Evolutionary conservation across 2,888 invertebrate genomes (phyloP).

Genomic region (Hartigia nigra): DNA sequence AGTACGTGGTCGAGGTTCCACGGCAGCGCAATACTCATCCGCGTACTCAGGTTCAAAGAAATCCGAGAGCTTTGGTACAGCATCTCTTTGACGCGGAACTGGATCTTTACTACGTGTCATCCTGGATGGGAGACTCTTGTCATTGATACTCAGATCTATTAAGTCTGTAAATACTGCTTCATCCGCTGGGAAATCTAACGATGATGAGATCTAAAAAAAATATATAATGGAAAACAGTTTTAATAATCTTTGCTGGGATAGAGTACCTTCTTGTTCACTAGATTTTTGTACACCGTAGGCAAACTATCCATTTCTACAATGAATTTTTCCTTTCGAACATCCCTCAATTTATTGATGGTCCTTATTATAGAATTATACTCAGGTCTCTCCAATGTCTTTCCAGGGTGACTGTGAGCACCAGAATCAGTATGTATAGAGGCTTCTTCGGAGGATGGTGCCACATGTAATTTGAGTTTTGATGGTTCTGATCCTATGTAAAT

Average conservation of each 20-base stretch:
- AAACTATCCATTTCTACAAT: constrained; percentile 44
- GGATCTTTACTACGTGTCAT: constrained; percentile 57
- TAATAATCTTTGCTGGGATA: not conserved
- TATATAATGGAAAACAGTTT: not conserved
- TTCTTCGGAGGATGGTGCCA: not conserved
- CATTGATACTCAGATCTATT: constrained; percentile 52
- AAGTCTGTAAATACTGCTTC: constrained; percentile 56
- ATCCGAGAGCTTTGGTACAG: constrained; percentile 49
- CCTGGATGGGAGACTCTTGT: constrained; percentile 49
- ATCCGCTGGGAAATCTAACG: constrained; percentile 51
- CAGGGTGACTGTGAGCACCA: not conserved
- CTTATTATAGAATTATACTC: constrained; percentile 57
- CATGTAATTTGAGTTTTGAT: not conserved
- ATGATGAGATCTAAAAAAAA: constrained; percentile 38
- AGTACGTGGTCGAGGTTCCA: constrained; percentile 34
- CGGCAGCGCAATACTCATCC: constrained; percentile 45
- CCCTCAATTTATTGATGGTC: constrained; percentile 49
- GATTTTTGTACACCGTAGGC: constrained; percentile 41
- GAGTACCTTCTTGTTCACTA: constrained; percentile 52
- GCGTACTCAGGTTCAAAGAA: constrained; percentile 50
- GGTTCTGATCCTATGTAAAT: constrained; percentile 38
- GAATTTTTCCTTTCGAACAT: constrained; percentile 43
- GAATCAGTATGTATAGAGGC: not conserved
- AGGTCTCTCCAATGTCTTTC: constrained; percentile 44
- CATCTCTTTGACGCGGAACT: constrained; percentile 51